Base-by-base conservation (phyloP, 2,888 invertebrate species). In the Liposcelis brunnea region DNA sequence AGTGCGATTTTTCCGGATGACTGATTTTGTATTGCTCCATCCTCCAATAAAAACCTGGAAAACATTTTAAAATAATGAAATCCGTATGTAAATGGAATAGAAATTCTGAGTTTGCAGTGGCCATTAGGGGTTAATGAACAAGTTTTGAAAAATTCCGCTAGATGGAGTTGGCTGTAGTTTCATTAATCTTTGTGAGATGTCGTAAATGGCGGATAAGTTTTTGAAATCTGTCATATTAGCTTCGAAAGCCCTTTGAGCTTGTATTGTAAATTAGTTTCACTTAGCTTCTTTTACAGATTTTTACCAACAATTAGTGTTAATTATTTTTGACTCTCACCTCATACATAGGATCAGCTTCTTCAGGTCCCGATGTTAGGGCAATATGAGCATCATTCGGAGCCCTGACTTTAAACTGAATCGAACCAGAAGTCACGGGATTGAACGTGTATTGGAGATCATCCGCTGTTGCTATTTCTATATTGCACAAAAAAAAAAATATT, bases 361-460 rank as follows among this genome's bases (percentile, higher is more conserved):
- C 65, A 2, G 84, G 77, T 1, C 73, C 73, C 46, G 75, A 67
- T 10, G 82, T 78, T 10, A 91, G 73, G 0, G 84, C 84, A 54
- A 91, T 57, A 60, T 90, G 90, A 8, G 86, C 90, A 66, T 91
- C 89, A 58, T 89, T 77, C 1, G 75, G 57, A 1, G 89, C 74
- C 50, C 79, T 76, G 3, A 90, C 76, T 56, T 80, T 77, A 63
- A 91, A 87, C 57, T 78, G 77, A 44, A 83, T 66, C 44, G 75
- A 74, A 2, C 79, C 78, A 50, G 71, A 69, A 12, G 70, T 63
- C 45, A 78, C 74, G 19, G 84, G 84, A 57, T 78, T 76, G 70
- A 85, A 89, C 51, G 74, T 71, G 67, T 89, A 89, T 61, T 81
- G 77, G 60, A 85, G 74, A 61, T 78, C 78, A 59, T 87, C 85